Evolutionary conservation across 2,888 invertebrate genomes (phyloP).

Genomic region (Temnothorax rugatulus): DNA sequence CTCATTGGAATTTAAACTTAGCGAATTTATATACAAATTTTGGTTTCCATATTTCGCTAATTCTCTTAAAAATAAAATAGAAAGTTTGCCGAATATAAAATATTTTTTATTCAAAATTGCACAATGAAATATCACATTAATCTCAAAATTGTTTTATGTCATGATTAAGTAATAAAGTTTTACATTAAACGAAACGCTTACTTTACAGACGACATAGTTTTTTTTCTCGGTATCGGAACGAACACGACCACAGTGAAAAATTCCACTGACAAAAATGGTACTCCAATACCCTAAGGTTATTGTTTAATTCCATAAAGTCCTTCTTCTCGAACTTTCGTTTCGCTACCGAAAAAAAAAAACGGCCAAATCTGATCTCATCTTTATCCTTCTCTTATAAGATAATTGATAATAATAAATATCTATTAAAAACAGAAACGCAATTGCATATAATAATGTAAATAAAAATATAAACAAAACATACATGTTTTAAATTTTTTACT

Average conservation of each 20-base stretch:
- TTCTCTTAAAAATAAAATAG: background rate
- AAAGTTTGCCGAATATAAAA: background rate
- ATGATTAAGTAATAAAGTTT: background rate
- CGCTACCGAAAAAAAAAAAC: background rate
- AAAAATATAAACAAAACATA: background rate
- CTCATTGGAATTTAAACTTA: slow-evolving; percentile 15
- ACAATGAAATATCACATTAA: background rate
- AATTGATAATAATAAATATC: background rate
- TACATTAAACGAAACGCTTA: background rate
- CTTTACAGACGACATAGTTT: background rate
- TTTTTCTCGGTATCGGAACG: background rate
- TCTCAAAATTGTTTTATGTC: background rate
- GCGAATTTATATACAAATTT: background rate
- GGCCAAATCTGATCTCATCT: background rate
- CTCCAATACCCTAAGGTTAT: background rate
- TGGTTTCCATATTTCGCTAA: too few species aligned
- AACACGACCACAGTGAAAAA: background rate
- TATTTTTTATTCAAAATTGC: background rate
- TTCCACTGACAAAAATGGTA: slow-evolving; percentile 22
- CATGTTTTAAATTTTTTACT: background rate
- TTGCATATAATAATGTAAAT: background rate
- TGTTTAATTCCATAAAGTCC: slow-evolving; percentile 21
- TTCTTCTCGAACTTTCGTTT: background rate
- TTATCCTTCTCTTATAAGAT: background rate
- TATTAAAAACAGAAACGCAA: background rate